phyloP scores from a whole-genome alignment of 2,113 vertebrate genomes.

The Egretta garzetta region DNA sequence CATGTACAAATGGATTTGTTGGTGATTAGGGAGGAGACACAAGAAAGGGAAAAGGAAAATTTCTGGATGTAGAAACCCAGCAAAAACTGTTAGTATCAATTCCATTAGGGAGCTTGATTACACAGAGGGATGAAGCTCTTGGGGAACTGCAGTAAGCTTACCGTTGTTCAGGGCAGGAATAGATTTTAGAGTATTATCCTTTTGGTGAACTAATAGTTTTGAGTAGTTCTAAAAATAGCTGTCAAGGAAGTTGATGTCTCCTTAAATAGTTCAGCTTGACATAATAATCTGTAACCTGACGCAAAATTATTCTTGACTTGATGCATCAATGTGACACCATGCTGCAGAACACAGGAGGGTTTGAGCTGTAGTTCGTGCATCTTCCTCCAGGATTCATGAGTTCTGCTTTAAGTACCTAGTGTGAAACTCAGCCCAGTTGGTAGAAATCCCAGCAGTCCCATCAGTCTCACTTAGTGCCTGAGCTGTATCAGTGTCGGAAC shows the following conservation, averaged over 20 bases:
- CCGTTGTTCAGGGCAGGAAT: neutral
- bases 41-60: neutral
- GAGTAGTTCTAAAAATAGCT: neutral
- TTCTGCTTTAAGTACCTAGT: neutral
- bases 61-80: neutral
- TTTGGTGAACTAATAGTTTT: neutral
- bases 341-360: neutral
- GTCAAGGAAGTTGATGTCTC: neutral
- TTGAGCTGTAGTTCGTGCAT: neutral
- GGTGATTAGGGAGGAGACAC: neutral
- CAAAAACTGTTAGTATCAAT: neutral
- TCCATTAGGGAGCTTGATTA: neutral
- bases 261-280: neutral
- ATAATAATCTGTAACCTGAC: neutral
- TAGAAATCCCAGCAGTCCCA: neutral
- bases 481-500: neutral
- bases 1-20: neutral
- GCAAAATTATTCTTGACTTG: neutral
- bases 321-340: rapidly evolving
- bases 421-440: neutral
- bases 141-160: neutral
- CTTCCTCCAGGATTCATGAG: neutral
- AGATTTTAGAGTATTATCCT: neutral
- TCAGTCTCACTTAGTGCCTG: neutral
- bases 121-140: neutral